phyloP scores from a whole-genome alignment of 2,797 vertebrate genomes.

The Pyrocephalus nanus region DNA sequence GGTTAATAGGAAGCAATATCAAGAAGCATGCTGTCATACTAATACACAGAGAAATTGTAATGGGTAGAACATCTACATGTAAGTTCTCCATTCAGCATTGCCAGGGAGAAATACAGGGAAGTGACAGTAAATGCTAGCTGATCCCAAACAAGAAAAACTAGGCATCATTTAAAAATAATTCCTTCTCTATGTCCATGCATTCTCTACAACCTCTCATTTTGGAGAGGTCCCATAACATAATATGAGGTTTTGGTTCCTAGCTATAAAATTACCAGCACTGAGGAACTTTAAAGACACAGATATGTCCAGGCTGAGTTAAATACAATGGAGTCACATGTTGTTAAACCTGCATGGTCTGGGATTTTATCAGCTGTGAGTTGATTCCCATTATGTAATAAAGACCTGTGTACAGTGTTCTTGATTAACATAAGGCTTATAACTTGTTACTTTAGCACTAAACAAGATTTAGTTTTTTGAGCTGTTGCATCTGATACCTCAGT shows the following conservation, averaged over 20 bases:
- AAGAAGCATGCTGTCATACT: neutral
- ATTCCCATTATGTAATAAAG: slow-evolving; percentile 72
- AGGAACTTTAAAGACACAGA: slow-evolving; percentile 39
- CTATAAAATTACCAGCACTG: neutral
- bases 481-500: slow-evolving; percentile 72
- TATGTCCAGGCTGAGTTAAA: slow-evolving; percentile 50
- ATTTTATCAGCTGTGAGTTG: slow-evolving; percentile 66
- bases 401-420: slow-evolving; percentile 72
- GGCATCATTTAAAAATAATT: neutral
- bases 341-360: slow-evolving; percentile 62
- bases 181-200: neutral
- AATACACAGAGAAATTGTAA: neutral
- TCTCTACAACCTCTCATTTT: neutral
- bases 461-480: slow-evolving; percentile 69
- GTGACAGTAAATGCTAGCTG: neutral
- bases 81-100: neutral
- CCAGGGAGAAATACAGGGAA: neutral
- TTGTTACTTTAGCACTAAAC: slow-evolving; percentile 71
- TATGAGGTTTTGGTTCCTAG: neutral
- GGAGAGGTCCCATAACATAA: neutral
- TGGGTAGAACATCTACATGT: rapidly evolving
- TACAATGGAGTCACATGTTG: slow-evolving; percentile 28
- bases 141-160: neutral
- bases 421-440: slow-evolving; percentile 66
- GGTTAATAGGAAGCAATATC: neutral